Evolutionary conservation across 2,888 invertebrate genomes (phyloP).

Genomic region (Trichacis sp.): DNA sequence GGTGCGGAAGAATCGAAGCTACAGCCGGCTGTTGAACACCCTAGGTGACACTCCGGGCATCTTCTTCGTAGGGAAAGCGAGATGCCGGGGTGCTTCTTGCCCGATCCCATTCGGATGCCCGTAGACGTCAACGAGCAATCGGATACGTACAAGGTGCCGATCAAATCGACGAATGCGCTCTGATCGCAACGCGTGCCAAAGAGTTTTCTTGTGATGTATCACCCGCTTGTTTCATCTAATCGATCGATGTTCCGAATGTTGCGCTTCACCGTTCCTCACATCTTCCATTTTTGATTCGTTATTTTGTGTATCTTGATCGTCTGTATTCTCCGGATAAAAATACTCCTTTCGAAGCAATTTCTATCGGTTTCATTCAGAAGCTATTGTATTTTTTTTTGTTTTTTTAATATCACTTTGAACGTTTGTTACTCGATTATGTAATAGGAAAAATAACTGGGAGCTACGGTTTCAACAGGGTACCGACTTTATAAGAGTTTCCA

Average conservation of each 20-base stretch:
- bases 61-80: slow-evolving; percentile 33
- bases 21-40: slow-evolving; percentile 5
- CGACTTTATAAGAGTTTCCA: slow-evolving; percentile 88
- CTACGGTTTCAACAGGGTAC: slow-evolving; percentile 89
- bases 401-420: background rate
- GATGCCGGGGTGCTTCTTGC: slow-evolving; percentile 74
- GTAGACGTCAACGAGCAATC: slow-evolving; percentile 83
- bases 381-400: slow-evolving; percentile 18
- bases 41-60: slow-evolving; percentile 5
- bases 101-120: slow-evolving; percentile 80
- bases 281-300: no score
- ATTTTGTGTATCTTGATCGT: no score
- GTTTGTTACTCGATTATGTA: slow-evolving; percentile 51
- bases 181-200: background rate
- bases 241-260: background rate
- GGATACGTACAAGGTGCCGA: slow-evolving; percentile 79
- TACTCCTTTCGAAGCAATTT: background rate
- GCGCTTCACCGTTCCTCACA: no score
- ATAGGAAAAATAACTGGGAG: slow-evolving; percentile 14
- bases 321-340: no score
- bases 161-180: background rate
- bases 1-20: slow-evolving; percentile 28
- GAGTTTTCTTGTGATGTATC: background rate
- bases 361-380: background rate
- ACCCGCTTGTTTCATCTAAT: background rate